Base-by-base conservation (phyloP, 37 sponge, comb jelly and placozoan species). In the Beroe forskalii region DNA sequence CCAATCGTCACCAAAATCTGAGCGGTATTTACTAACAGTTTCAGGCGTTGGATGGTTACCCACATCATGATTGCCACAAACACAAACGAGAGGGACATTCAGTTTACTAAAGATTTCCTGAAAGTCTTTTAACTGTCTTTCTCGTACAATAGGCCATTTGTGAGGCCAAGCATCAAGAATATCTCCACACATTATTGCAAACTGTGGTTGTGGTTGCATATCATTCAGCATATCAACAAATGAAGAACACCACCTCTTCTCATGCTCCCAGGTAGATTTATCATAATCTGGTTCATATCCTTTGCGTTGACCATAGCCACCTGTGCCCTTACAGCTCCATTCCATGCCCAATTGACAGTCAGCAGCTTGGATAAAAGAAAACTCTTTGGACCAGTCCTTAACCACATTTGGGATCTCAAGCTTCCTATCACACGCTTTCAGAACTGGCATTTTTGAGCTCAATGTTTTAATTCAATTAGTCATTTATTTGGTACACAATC, bases 1-100 rank as follows among this genome's bases (percentile, higher is more conserved):
- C 90, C 90, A 90, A 37, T 90, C 90, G 23, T 90, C 90, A 1
- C 90, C 90, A 27, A 90, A 90, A 62, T 90, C 90, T 28, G 66
- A 40, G 20, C 62, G 17, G 25, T 90, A 90, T 39, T n/a, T 61
- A 1, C 33, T 19, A n/a, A 90, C 67, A 25, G 66, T 64, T 62
- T 90, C 35, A 1, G 62, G 63, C 8, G 90, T 62, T 37, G 90
- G 90, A 20, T 32, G 23, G 25, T 90, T 64, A 8, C 90, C 90
- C 6, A 90, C 67, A 90, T 90, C 90, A 60, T 90, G 90, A 62
- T 90, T 90, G 12, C 90, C 90, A 40, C 67, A 64, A 20, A 90
- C 66, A 64, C 90, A 90, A 38, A 90, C 41, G 6, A 90, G 37
- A 0, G 90, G 90, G 28, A 90, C 41, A 20, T 62, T 60, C 22